Percentiles rank a stretch among this genome's conserved stretches.
Conservation (phyloP, 2,797 vertebrate genomes). For the Sternotherus odoratus region DNA sequence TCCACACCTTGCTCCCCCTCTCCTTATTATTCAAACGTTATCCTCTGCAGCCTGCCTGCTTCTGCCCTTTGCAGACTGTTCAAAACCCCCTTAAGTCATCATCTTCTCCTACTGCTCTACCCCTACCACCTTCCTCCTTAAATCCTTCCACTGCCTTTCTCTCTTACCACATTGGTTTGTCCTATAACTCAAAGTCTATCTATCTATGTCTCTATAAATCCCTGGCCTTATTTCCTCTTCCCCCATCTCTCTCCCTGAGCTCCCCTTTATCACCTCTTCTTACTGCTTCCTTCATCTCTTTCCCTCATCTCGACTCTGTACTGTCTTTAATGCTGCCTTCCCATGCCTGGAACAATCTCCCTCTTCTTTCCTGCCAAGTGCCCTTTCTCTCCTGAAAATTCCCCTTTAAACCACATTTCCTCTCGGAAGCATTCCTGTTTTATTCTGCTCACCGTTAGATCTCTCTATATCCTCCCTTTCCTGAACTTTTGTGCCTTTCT, state of each 20-base stretch:
- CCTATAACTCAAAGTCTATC: not conserved
- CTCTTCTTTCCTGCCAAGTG: not conserved
- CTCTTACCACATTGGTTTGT: not conserved
- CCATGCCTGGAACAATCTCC: not conserved
- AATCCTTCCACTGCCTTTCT: not conserved
- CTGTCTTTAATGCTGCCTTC: not conserved
- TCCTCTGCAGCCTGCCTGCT: not conserved
- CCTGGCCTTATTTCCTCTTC: not conserved
- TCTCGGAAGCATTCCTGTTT: not conserved
- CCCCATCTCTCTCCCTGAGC: too few species aligned
- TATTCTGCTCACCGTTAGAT: not conserved
- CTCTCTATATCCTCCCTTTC: not conserved
- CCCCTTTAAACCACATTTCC: not conserved
- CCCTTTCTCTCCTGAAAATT: not conserved
- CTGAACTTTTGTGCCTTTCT: not conserved
- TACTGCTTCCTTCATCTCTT: not conserved
- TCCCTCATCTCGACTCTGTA: accelerated
- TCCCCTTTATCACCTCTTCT: not conserved
- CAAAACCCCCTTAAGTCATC: accelerated
- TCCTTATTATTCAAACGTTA: not conserved
- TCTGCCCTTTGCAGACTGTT: not conserved
- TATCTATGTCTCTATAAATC: too few species aligned
- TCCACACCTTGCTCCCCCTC: not conserved
- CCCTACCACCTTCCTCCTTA: not conserved
- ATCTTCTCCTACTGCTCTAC: not conserved